Base-by-base conservation (phyloP, 37 sponge, comb jelly and placozoan species). In the Petrosia ficiformis region DNA sequence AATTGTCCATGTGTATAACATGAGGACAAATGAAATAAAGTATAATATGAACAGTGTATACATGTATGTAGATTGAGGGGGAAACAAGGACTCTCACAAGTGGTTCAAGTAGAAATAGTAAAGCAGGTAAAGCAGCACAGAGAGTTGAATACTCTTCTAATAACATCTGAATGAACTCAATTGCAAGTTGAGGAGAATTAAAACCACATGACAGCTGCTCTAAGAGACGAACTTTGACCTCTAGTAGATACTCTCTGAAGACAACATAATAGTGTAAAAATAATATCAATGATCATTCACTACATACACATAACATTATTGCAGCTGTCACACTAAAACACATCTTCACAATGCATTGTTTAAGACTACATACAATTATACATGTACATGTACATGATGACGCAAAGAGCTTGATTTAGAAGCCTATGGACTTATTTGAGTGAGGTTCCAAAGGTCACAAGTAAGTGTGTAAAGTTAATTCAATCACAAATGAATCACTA, bases 121-220 rank as follows among this genome's bases (percentile, higher is more conserved):
- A 71, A 2, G 78, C 48, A 29, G 91, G 91, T 19, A 90, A 80
- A 39, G 91, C 44, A n/a, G 73, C 63, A 33, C 79, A 75, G 59
- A 90, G 82, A 1, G 67, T 57, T 71, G 71, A 57, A 52, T 90
- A 90, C 76, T 90, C 91, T 34, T 90, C 86, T 59, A 90, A 59
- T 19, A 90, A 54, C 87, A 90, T 85, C 72, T 90, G 87, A 16
- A 90, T 82, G 76, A 90, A 90, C 83, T 86, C 84, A 14, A 90
- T 90, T 52, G 91, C 91, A 61, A 90, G 80, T 42, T 86, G 91
- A 8, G 86, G 77, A 0, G 91, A 82, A 67, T 86, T 90, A 78
- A 85, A 90, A 1, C 87, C 91, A 77, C 84, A 83, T 25, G 91
- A 90, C 59, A 90, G 79, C 57, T 90, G 91, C 86, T 90, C 91